Evolutionary conservation across 2,797 vertebrate genomes (phyloP).

Genomic region (Melanotaenia boesemani): DNA sequence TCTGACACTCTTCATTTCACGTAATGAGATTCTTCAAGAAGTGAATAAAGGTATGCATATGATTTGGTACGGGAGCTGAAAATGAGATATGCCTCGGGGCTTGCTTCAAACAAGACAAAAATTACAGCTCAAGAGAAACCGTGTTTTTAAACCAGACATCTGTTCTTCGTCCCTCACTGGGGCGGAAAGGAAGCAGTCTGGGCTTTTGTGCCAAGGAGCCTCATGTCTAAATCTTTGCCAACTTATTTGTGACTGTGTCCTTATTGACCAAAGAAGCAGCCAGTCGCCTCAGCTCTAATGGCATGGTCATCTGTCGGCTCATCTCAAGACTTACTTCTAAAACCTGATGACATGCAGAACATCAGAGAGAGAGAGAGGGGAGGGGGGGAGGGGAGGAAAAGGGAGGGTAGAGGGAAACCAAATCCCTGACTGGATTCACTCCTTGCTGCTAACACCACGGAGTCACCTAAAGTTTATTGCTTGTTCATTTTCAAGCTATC

Average conservation of each 20-base stretch:
- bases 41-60: slow-evolving; percentile 76
- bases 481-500: slow-evolving; percentile 64
- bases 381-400: neutral
- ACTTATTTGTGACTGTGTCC: slow-evolving; percentile 66
- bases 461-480: slow-evolving; percentile 69
- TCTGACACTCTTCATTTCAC: slow-evolving; percentile 77
- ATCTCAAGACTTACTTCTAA: slow-evolving; percentile 52
- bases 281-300: slow-evolving; percentile 61
- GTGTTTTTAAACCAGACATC: slow-evolving; percentile 73
- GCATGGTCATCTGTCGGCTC: slow-evolving; percentile 56
- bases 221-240: slow-evolving; percentile 67
- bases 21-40: slow-evolving; percentile 76
- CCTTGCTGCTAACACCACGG: slow-evolving; percentile 57
- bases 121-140: slow-evolving; percentile 65
- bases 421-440: slow-evolving; percentile 44
- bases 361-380: slow-evolving; percentile 20
- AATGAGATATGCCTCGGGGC: slow-evolving; percentile 68
- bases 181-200: slow-evolving; percentile 49
- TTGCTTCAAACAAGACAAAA: slow-evolving; percentile 75
- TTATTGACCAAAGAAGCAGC: slow-evolving; percentile 57
- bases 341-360: slow-evolving; percentile 46
- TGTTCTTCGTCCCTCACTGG: slow-evolving; percentile 65
- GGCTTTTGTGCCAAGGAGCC: slow-evolving; percentile 59
- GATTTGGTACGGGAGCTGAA: slow-evolving; percentile 67
- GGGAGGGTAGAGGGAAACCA: slow-evolving; percentile 43